A percentile compares a stretch with the other conserved stretches of the same genome.
Evolutionary conservation across 2,797 vertebrate species (phyloP).

Genomic region (Bradypus variegatus): DNA sequence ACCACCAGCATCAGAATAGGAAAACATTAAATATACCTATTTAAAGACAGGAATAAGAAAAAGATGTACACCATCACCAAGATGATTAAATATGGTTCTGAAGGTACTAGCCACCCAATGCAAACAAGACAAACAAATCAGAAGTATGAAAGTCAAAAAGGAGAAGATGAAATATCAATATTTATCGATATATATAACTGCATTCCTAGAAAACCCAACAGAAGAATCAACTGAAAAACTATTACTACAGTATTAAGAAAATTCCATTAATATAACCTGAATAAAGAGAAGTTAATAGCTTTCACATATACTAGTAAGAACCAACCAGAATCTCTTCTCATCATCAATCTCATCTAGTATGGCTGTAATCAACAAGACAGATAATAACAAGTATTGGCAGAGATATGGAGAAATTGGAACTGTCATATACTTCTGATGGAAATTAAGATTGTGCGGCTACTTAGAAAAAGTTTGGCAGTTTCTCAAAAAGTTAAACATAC

Average conservation of each 20-base stretch:
- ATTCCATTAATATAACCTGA: background rate
- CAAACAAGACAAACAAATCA: background rate
- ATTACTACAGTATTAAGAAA: background rate
- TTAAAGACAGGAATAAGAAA: background rate
- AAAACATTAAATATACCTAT: background rate
- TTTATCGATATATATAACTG: background rate
- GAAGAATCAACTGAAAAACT: background rate
- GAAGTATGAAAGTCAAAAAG: background rate
- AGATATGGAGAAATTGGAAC: background rate
- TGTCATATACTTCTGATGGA: too few species aligned
- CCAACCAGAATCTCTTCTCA: background rate
- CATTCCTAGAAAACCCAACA: background rate
- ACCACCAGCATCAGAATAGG: background rate
- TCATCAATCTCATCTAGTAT: too few species aligned
- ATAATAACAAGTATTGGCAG: background rate
- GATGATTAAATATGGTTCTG: background rate
- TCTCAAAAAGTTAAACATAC: too few species aligned
- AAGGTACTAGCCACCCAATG: background rate
- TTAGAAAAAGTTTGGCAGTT: too few species aligned
- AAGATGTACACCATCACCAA: background rate
- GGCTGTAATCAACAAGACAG: background rate
- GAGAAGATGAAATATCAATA: background rate
- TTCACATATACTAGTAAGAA: background rate
- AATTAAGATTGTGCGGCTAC: too few species aligned
- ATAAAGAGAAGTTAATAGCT: background rate